Evolutionary conservation across 2,113 vertebrate species (phyloP), one percentile per base, ranked within the genome.

Genomic region (Globicephala melas): DNA sequence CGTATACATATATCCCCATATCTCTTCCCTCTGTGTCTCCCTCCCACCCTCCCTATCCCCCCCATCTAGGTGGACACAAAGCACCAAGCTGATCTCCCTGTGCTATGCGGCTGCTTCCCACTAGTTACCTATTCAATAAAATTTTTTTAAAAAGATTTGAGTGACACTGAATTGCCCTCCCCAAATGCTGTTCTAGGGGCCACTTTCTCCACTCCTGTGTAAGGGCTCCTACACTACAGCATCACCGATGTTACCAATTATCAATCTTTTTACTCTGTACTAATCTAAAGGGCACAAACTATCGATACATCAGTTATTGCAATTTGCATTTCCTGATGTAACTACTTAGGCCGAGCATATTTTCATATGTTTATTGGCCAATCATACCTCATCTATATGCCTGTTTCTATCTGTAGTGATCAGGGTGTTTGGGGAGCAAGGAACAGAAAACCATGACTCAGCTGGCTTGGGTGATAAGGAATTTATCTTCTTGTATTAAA

Each of bases 211-310:
- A 0, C 0, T 25, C 3, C 15, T 1, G 0, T 2, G 8, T 13
- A 0, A 15, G n/a, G 15, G 15, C 0, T 3, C 50, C 4, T 1
- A 9, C 10, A 0, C 31, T n/a, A 17, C 20, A 5, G 41, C 28
- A 17, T 71, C 44, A 0, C 60, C 50, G 17, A 0, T 3, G 1
- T 23, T 3, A 25, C 31, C 2, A 2, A 0, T 11, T 20, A 18
- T 50, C 38, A 53, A 23, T 8, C 17, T 44, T 55, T 62, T 41
- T 3, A 25, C 67, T 76, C 67, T 44, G 44, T 21, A 10, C 31
- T 23, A 17, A 20, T 23, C 41, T n/a, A 5, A 33, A 12, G 47
- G 20, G 31, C 36, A 33, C 81, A 47, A 25, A 68, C 68, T 18
- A 15, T 53, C 14, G 1, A 53, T 53, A 18, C 20, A 28, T 63